These are phyloP conservation scores for Tenthredo livida DNA, from an alignment of 2,888 invertebrate genomes.

Conservation along the genomic window DNA sequence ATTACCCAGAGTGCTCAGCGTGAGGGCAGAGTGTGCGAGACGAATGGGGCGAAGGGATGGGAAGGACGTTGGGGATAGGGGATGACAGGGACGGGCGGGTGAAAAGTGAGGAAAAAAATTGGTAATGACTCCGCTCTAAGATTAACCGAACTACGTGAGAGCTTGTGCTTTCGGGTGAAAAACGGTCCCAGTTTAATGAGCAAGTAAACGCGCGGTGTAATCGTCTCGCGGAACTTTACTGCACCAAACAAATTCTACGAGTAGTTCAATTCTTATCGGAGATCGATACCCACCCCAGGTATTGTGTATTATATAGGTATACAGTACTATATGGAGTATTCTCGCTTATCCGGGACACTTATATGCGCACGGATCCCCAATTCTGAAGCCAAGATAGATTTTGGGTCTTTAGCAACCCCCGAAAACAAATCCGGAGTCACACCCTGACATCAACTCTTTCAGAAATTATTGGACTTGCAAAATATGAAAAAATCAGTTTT, in stretches of 20 bases:
- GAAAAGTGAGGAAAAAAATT: conserved; percentile 58
- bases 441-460: too few species aligned
- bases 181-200: conserved; percentile 33
- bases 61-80: conserved; percentile 48
- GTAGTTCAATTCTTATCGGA: background rate
- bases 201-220: conserved; percentile 15
- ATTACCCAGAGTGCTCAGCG: conserved; percentile 71
- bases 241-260: background rate
- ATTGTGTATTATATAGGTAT: background rate
- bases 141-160: conserved; percentile 58
- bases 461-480: too few species aligned
- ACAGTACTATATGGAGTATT: too few species aligned
- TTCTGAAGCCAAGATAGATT: too few species aligned
- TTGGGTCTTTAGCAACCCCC: too few species aligned
- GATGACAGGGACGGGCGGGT: conserved; percentile 59
- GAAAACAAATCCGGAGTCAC: too few species aligned
- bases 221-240: background rate
- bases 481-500: too few species aligned
- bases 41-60: conserved; percentile 54
- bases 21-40: conserved; percentile 60
- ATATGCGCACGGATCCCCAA: too few species aligned
- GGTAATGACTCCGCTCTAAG: conserved; percentile 60
- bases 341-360: too few species aligned
- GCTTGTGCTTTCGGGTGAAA: conserved; percentile 31
- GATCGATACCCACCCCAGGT: background rate